These are phyloP conservation scores for Vombatus ursinus DNA, from an alignment of 2,113 vertebrate genomes.

Conservation along the genomic window DNA sequence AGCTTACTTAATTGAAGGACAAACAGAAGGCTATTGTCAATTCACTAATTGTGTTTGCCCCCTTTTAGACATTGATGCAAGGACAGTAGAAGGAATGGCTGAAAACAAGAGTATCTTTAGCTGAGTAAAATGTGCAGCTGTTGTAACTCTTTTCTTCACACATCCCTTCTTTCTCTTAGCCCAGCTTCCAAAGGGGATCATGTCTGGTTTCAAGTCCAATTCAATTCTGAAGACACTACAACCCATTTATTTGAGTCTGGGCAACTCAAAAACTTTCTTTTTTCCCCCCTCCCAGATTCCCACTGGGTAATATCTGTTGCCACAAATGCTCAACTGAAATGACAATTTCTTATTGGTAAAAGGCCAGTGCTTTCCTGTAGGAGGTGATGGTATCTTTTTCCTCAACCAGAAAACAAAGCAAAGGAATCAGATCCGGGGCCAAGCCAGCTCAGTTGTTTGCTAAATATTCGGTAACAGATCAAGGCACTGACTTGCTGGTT, in stretches of 20 bases:
- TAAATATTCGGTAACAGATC: constrained; percentile 50
- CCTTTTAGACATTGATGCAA: constrained; percentile 21
- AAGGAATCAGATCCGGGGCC: constrained; percentile 61
- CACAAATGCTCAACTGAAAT: constrained; percentile 65
- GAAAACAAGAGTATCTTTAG: constrained; percentile 53
- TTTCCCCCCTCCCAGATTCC: constrained; percentile 74
- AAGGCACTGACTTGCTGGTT: constrained; percentile 60
- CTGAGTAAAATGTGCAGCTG: constrained; percentile 55
- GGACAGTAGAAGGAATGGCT: constrained; percentile 26
- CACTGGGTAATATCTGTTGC: constrained; percentile 74
- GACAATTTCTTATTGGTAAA: constrained; percentile 73
- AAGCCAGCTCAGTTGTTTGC: constrained; percentile 42
- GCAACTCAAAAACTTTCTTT: constrained; percentile 74
- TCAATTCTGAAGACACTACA: constrained; percentile 76
- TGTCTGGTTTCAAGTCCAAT: constrained; percentile 75
- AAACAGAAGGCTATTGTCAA: constrained; percentile 27
- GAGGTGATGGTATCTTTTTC: constrained; percentile 71
- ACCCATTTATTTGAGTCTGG: constrained; percentile 75
- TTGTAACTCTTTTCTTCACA: constrained; percentile 74
- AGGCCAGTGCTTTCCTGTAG: constrained; percentile 72
- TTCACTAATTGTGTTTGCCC: constrained; percentile 11
- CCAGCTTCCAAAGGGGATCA: constrained; percentile 77
- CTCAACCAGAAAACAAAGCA: constrained; percentile 74
- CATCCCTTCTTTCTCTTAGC: constrained; percentile 72
- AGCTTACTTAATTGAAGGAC: constrained; percentile 1